Evolutionary conservation across 2,113 vertebrate species (phyloP).

Genomic region (Pedetes capensis): DNA sequence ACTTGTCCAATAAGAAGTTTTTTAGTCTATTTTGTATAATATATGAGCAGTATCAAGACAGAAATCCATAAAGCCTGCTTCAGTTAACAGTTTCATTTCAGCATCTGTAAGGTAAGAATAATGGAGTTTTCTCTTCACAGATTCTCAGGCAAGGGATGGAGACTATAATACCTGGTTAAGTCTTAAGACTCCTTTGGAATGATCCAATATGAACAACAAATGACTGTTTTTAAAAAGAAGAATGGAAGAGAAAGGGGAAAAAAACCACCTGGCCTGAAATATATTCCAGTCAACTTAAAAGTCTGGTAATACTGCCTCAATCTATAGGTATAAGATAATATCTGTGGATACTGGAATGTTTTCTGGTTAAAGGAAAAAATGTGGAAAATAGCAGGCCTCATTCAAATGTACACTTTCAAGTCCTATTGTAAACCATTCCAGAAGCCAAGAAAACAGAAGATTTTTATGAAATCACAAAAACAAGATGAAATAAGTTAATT

Average conservation of each 20-base stretch:
- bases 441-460: not conserved
- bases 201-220: not conserved
- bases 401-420: not conserved
- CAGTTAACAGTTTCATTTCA: slow-evolving; percentile 4
- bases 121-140: not conserved
- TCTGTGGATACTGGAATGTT: not conserved
- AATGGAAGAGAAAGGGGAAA: not conserved
- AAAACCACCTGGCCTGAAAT: not conserved
- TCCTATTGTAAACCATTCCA: not conserved
- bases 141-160: not conserved
- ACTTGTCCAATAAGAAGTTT: not conserved
- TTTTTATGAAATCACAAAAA: not conserved
- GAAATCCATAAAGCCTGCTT: slow-evolving; percentile 31
- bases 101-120: not conserved
- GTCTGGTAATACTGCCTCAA: not conserved
- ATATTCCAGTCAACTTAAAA: not conserved
- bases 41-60: not conserved
- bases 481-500: not conserved
- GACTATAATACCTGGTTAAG: not conserved
- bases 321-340: not conserved
- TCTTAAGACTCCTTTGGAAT: not conserved
- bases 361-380: slow-evolving; percentile 21
- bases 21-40: not conserved
- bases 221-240: not conserved
- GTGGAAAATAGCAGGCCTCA: not conserved